phyloP scores from a whole-genome alignment of 2,113 vertebrate species.

The Apodemus sylvaticus region DNA sequence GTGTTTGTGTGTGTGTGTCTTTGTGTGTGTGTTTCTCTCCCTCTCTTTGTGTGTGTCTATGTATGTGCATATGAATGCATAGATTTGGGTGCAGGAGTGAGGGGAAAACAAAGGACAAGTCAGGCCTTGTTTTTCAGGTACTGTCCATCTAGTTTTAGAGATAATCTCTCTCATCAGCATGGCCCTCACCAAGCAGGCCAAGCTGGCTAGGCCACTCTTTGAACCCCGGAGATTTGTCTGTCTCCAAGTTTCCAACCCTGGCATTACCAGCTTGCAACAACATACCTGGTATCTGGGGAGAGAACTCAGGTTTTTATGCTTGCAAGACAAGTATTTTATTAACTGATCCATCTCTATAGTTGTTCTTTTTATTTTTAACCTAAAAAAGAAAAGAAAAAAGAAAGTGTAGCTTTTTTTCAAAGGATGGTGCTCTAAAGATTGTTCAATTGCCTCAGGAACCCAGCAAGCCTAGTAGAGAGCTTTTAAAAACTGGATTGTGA shows the following conservation, averaged over 20 bases:
- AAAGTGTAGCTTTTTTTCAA: conserved; percentile 9
- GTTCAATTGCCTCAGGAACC: not conserved
- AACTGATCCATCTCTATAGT: not conserved
- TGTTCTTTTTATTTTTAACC: not conserved
- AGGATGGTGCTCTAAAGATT: not conserved
- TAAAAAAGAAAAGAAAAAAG: not conserved
- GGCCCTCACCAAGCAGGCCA: not conserved
- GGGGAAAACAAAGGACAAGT: not conserved
- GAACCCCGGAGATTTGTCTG: not conserved
- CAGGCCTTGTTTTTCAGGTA: too few relatives aligned
- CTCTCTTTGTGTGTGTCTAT: too few relatives aligned
- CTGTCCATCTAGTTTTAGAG: not conserved
- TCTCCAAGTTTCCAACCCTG: not conserved
- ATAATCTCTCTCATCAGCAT: not conserved
- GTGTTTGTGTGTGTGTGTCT: not conserved
- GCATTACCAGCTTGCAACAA: not conserved
- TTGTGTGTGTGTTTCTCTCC: too few relatives aligned
- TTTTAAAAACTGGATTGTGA: not conserved
- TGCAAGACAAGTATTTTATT: not conserved
- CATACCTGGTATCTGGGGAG: not conserved
- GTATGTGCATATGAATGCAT: too few relatives aligned
- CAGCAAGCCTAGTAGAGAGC: not conserved
- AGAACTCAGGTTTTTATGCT: not conserved
- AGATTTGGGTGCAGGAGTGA: not conserved
- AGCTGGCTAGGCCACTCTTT: not conserved